A percentile compares a stretch with the other conserved stretches of the same genome.
Conservation (phyloP, 2,113 vertebrate genomes). For the Odocoileus virginianus region DNA sequence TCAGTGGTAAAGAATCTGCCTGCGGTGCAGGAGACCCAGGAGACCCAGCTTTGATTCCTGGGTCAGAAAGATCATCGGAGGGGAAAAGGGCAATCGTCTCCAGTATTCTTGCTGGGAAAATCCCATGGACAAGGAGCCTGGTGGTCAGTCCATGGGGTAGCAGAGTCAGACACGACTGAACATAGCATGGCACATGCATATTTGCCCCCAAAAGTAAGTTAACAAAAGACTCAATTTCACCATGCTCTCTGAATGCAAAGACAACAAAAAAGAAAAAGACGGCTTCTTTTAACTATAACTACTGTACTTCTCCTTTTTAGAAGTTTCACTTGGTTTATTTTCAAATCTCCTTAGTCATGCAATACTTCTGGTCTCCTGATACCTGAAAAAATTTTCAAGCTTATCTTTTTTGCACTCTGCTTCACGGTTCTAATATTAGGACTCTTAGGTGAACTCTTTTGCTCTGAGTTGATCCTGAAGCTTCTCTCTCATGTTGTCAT, state of each 20-base stretch:
- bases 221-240: background rate
- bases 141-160: fast-evolving
- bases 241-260: background rate
- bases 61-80: background rate
- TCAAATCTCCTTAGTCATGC: background rate
- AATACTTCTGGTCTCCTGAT: background rate
- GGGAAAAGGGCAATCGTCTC: background rate
- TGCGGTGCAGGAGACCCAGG: background rate
- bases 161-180: background rate
- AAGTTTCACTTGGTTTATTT: background rate
- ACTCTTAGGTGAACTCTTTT: background rate
- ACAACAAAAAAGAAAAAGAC: background rate
- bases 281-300: background rate
- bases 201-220: background rate
- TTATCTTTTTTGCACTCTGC: background rate
- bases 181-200: background rate
- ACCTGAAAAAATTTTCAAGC: background rate
- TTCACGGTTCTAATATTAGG: background rate
- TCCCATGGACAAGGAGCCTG: background rate
- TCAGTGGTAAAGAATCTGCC: background rate
- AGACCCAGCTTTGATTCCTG: background rate
- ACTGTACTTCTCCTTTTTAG: background rate
- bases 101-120: background rate
- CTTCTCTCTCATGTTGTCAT: background rate
- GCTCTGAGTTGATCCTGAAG: background rate